A percentile compares a stretch with the other conserved stretches of the same genome.
These are phyloP conservation scores for Rhadinocentrus ornatus DNA, from an alignment of 2,797 vertebrate species.

Conservation along the genomic window DNA sequence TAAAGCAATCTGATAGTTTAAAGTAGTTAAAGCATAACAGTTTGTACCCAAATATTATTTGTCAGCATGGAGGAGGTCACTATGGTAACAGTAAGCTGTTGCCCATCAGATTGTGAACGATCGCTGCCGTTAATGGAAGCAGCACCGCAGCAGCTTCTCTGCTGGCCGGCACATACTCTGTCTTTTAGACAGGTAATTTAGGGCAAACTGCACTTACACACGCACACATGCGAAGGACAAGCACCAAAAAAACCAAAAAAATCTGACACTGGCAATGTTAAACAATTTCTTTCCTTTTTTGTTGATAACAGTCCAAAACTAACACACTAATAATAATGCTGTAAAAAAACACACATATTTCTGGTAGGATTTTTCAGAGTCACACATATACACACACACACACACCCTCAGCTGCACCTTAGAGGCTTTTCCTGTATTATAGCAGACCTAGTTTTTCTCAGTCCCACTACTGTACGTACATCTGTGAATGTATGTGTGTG, in stretches of 20 bases:
- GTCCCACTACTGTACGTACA: slow-evolving; percentile 54
- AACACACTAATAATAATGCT: neutral
- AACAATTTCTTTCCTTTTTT: no score
- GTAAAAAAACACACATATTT: slow-evolving; percentile 6
- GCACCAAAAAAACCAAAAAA: neutral
- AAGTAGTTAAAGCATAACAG: slow-evolving; percentile 27
- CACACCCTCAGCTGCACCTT: slow-evolving; percentile 36
- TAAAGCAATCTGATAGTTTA: slow-evolving; percentile 16
- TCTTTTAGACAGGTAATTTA: slow-evolving; percentile 73
- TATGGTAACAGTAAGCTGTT: slow-evolving; percentile 47
- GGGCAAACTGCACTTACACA: slow-evolving; percentile 14
- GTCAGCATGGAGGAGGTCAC: slow-evolving; percentile 40
- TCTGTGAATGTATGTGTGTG: slow-evolving; percentile 25
- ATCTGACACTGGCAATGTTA: neutral
- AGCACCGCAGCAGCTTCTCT: slow-evolving; percentile 29
- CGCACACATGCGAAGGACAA: slow-evolving; percentile 11
- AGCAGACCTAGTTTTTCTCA: slow-evolving; percentile 64
- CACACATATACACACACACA: neutral
- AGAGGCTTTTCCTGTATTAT: slow-evolving; percentile 54
- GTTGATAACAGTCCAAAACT: no score
- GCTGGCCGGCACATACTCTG: slow-evolving; percentile 49
- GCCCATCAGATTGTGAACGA: slow-evolving; percentile 68
- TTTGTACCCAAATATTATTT: slow-evolving; percentile 50
- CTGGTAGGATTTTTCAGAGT: slow-evolving; percentile 12
- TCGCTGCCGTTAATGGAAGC: slow-evolving; percentile 60